phyloP scores from a whole-genome alignment of 2,797 vertebrate genomes.

The Catostomus latipinnis region DNA sequence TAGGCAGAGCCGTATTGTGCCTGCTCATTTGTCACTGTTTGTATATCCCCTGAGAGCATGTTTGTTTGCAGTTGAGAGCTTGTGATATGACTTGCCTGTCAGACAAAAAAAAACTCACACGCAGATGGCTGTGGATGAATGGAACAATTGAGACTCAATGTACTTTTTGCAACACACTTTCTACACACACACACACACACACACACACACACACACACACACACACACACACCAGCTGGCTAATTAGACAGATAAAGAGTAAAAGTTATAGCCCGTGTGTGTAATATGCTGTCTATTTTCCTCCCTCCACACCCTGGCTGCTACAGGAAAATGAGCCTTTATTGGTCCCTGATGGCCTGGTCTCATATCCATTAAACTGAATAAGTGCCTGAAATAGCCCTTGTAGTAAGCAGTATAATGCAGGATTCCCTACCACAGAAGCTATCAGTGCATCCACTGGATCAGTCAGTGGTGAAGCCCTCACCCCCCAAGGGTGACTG shows the following conservation, averaged over 20 bases:
- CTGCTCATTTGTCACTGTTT: constrained; percentile 42
- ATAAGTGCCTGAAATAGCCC: constrained; percentile 54
- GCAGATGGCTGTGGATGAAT: constrained; percentile 38
- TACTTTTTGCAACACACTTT: neutral
- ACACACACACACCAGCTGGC: constrained; percentile 24
- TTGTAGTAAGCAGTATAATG: constrained; percentile 39
- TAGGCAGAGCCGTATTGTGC: constrained; percentile 26
- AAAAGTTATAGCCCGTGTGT: constrained; percentile 76
- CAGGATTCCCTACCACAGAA: constrained; percentile 44
- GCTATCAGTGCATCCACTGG: constrained; percentile 13
- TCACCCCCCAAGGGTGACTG: constrained; percentile 37
- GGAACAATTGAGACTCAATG: constrained; percentile 36
- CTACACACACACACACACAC: constrained; percentile 26
- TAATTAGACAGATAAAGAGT: constrained; percentile 67
- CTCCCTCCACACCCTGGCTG: constrained; percentile 40
- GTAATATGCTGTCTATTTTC: constrained; percentile 72
- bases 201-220: too few species aligned
- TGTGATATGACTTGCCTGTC: constrained; percentile 43
- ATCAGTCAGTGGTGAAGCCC: constrained; percentile 16
- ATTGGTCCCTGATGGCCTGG: constrained; percentile 70
- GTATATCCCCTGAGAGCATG: constrained; percentile 39
- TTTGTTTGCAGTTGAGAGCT: constrained; percentile 37
- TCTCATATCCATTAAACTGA: constrained; percentile 71
- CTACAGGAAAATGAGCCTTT: constrained; percentile 70
- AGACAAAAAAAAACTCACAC: constrained; percentile 8